Conservation (phyloP, 1,140 invertebrate genomes). For the Triops cancriformis region DNA sequence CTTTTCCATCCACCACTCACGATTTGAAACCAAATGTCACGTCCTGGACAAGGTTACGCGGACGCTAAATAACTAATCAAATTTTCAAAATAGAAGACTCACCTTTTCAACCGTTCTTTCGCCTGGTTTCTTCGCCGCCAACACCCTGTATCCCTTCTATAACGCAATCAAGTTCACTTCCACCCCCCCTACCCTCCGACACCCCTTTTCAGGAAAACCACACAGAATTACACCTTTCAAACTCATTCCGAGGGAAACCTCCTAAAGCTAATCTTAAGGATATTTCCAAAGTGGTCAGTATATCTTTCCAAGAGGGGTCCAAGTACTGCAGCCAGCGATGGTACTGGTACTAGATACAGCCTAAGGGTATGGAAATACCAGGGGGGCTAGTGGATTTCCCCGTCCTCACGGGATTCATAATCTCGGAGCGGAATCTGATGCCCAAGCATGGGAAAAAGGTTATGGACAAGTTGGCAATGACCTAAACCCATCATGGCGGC, state of each 20-base stretch:
- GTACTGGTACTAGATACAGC: too few relatives aligned
- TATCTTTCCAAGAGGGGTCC: not conserved
- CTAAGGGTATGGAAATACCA: too few relatives aligned
- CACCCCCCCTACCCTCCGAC: too few relatives aligned
- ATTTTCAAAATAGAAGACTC: not conserved
- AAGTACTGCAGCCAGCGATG: not conserved
- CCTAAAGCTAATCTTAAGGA: not conserved
- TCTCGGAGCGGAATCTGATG: not conserved
- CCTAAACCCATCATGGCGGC: not conserved
- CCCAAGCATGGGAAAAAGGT: not conserved
- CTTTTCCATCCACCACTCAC: too few relatives aligned
- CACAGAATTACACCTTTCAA: too few relatives aligned
- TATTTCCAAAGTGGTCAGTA: not conserved
- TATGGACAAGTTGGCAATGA: slow-evolving; percentile 13
- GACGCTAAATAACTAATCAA: not conserved
- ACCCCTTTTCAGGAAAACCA: too few relatives aligned
- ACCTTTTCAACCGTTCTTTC: too few relatives aligned
- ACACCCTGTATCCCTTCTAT: not conserved
- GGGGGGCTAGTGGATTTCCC: too few relatives aligned
- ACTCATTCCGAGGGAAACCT: too few relatives aligned
- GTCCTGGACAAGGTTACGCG: not conserved
- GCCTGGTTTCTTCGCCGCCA: not conserved
- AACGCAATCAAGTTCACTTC: not conserved
- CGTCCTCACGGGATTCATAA: not conserved
- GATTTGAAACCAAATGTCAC: slow-evolving; percentile 7